Conservation (phyloP, 2,113 vertebrate species). For the Tyto alba region DNA sequence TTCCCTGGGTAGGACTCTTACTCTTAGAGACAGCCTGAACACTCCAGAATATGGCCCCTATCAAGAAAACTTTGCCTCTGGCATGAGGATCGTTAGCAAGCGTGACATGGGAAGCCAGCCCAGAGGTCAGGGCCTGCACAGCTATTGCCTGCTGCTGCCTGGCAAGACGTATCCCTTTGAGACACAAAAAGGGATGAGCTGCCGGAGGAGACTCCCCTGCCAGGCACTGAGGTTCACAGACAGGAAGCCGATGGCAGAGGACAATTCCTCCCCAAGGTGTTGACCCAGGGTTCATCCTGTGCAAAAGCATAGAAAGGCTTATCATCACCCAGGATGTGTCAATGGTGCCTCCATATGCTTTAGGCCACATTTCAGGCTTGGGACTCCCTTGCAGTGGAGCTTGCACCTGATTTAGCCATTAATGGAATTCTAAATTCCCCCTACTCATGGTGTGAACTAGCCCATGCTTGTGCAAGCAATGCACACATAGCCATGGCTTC, state of each 20-base stretch:
- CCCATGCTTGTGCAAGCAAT: neutral
- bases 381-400: neutral
- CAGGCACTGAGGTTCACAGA: neutral
- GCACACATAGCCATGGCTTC: neutral
- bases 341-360: neutral
- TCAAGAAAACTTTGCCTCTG: neutral
- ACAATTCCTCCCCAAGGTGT: neutral
- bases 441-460: fast-evolving
- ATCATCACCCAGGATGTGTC: neutral
- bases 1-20: conserved; percentile 17
- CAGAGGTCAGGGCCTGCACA: fast-evolving
- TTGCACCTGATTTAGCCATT: neutral
- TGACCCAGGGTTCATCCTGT: neutral
- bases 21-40: conserved; percentile 11
- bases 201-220: neutral
- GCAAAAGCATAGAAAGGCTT: neutral
- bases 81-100: neutral
- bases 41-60: neutral
- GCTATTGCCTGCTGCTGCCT: neutral
- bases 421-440: neutral
- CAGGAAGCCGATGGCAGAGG: neutral
- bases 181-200: neutral
- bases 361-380: neutral
- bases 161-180: neutral
- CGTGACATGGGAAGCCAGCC: neutral